Evolutionary conservation across 2,888 invertebrate genomes (phyloP).

Genomic region (Galeopsomyia nigrocyanea): DNA sequence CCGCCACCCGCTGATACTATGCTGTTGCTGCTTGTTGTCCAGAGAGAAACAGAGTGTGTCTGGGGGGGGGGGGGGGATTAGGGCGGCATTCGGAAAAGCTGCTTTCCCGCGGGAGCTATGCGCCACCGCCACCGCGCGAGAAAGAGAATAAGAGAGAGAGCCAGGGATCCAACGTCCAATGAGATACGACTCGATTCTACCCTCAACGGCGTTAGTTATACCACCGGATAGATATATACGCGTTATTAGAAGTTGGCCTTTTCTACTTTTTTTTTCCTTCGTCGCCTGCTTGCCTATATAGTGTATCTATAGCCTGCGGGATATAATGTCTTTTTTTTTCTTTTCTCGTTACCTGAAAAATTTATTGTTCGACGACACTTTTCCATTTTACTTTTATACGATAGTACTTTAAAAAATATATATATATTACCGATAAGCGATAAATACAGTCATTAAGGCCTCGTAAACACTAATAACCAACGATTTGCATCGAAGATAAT

Average conservation of each 20-base stretch:
- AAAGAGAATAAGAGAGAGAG: background rate
- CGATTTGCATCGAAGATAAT: too few species aligned
- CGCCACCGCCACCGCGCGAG: background rate
- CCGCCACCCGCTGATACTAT: constrained; percentile 50
- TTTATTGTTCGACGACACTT: too few species aligned
- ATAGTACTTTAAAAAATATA: too few species aligned
- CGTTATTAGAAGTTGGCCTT: constrained; percentile 25
- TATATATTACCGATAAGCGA: too few species aligned
- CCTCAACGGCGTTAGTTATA: constrained; percentile 10
- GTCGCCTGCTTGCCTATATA: constrained; percentile 6
- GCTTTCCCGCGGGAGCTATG: constrained; percentile 52
- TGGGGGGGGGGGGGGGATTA: constrained; percentile 49
- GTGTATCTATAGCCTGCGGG: too few species aligned
- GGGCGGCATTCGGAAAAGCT: constrained; percentile 50
- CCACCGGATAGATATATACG: background rate
- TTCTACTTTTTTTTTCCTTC: constrained; percentile 25
- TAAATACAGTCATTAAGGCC: too few species aligned
- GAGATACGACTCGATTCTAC: too few species aligned
- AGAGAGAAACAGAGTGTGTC: constrained; percentile 24
- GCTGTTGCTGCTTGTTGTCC: constrained; percentile 52
- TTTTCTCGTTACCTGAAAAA: too few species aligned
- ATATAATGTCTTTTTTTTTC: too few species aligned
- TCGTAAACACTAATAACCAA: too few species aligned
- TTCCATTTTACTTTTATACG: too few species aligned
- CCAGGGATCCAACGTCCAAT: background rate